Evolutionary conservation across 2,888 invertebrate species (phyloP).

Genomic region (Rhogogaster chlorosoma): DNA sequence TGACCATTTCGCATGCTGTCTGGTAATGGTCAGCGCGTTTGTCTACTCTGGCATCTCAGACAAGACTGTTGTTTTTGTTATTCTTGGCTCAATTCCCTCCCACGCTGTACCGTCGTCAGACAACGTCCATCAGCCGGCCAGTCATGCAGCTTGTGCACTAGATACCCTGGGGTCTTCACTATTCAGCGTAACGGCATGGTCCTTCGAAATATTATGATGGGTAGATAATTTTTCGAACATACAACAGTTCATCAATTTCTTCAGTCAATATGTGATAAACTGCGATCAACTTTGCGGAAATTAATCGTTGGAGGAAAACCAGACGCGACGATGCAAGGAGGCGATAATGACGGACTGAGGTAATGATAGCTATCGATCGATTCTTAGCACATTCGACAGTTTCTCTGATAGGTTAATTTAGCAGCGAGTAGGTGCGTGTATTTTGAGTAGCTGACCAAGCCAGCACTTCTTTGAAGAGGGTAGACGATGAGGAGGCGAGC

Average conservation of each 20-base stretch:
- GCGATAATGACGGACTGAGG: not conserved
- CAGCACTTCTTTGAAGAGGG: slow-evolving; percentile 49
- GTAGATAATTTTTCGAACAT: not conserved
- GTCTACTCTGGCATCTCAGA: not conserved
- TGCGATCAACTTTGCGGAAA: not conserved
- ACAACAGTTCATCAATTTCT: not conserved
- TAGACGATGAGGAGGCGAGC: slow-evolving; percentile 31
- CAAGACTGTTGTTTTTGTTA: slow-evolving; percentile 13
- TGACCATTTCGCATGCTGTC: not conserved
- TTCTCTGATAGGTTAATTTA: not conserved
- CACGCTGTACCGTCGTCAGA: not conserved
- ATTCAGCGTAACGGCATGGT: not conserved
- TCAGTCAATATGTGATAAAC: not conserved
- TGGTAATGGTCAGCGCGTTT: not conserved
- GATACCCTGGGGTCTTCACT: not conserved
- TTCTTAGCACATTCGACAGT: not conserved
- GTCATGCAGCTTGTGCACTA: slow-evolving; percentile 5
- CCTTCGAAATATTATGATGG: not conserved
- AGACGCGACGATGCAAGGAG: not conserved
- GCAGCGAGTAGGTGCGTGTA: slow-evolving; percentile 9
- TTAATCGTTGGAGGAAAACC: not conserved
- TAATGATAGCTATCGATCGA: slow-evolving; percentile 4
- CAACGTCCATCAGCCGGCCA: not conserved
- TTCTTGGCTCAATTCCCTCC: not conserved
- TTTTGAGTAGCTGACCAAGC: slow-evolving; percentile 47